phyloP scores from a whole-genome alignment of 2,797 vertebrate species.

The Sebastes itinus region DNA sequence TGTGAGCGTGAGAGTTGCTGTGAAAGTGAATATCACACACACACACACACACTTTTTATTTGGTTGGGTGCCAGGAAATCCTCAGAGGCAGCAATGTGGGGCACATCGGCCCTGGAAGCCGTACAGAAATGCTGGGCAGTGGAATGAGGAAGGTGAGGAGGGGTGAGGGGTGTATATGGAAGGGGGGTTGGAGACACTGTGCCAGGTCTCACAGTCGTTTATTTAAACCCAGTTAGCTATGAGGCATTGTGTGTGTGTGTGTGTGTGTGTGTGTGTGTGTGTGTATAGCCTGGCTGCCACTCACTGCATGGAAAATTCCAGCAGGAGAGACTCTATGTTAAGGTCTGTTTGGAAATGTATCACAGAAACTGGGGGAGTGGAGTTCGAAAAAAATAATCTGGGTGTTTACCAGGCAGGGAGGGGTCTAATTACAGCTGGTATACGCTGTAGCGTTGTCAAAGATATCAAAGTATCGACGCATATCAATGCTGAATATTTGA shows the following conservation, averaged over 20 bases:
- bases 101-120: constrained; percentile 54
- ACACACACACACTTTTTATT: constrained; percentile 48
- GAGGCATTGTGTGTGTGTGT: constrained; percentile 5
- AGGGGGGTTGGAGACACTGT: constrained; percentile 5
- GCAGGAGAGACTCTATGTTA: constrained; percentile 29
- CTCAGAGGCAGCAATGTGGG: constrained; percentile 55
- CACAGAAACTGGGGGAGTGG: not conserved
- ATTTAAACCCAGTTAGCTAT: constrained; percentile 47
- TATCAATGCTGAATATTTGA: too few relatives aligned
- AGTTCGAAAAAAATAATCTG: not conserved
- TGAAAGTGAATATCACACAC: constrained; percentile 28
- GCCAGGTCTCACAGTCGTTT: constrained; percentile 50
- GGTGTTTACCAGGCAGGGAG: not conserved
- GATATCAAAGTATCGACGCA: too few relatives aligned
- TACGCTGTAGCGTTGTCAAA: too few relatives aligned
- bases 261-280: too few relatives aligned
- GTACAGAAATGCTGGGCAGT: constrained; percentile 53
- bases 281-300: constrained; percentile 10
- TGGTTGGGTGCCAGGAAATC: constrained; percentile 69
- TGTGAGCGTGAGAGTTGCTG: constrained; percentile 13
- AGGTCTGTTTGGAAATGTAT: not conserved
- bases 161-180: not conserved
- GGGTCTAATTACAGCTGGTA: not conserved
- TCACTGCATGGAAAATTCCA: constrained; percentile 77
- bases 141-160: not conserved